Evolutionary conservation across 2,888 invertebrate species (phyloP), one percentile per base, ranked within the genome.

Genomic region (Cotesia congregata): DNA sequence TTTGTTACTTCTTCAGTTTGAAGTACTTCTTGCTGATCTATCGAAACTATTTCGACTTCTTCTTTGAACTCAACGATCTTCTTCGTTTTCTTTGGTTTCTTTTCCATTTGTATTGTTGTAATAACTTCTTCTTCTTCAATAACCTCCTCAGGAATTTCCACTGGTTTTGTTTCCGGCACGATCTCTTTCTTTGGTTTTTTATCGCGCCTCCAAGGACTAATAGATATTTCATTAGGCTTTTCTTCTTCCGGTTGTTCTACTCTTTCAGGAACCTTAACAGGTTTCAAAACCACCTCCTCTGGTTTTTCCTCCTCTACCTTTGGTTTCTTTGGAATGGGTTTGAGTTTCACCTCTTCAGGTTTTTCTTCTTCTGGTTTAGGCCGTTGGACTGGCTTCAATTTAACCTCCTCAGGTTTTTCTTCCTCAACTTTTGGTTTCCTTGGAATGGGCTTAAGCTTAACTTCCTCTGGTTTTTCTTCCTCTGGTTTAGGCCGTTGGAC

Each of bases 121-220:
- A 78, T 17, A 17, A 74, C 77, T 74, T 82, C 80, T 15, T 80
- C 72, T 17, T 75, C 67, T 9, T 78, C 62, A 7, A 15, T 5
- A 5, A 15, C 15, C 67, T 78, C 74, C 74, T 81, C 79, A 7
- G 15, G 62, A 1, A 20, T 1, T 65, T 65, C 30, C 6, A 20
- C 38, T 5, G 78, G 76, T 40, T 71, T 80, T n/a, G 62, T 68
- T 76, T 80, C 79, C 78, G 1, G 72, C 38, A 69, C 76, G 64
- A 72, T 64, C 74, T 82, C 9, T 75, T 79, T 80, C 67, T 79
- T 78, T 1, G 82, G 81, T 40, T 83, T 86, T 59, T 84, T 85
- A 12, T 80, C 82, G 17, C 83, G 85, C 5, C 79, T 81, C 87
- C 91, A 88, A 84, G 92, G 92, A 74, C 93, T 86, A 62, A 92